These are phyloP conservation scores for Oligia latruncula DNA, from an alignment of 2,888 invertebrate species.

Conservation along the genomic window DNA sequence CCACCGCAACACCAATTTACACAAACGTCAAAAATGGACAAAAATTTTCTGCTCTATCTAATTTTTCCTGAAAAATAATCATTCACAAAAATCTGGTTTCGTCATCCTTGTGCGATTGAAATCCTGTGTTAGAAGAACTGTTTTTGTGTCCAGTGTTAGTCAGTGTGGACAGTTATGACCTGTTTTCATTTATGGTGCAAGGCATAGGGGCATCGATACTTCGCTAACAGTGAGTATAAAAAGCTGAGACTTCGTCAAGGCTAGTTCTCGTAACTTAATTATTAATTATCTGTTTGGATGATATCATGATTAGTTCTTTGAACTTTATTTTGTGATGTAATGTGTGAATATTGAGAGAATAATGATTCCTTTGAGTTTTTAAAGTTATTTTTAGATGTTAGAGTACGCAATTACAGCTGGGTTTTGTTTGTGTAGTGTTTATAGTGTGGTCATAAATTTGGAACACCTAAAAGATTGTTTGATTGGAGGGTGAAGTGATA, in stretches of 20 bases:
- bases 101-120: constrained; percentile 65
- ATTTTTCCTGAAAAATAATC: constrained; percentile 79
- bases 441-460: constrained; percentile 67
- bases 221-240: constrained; percentile 66
- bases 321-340: constrained; percentile 74
- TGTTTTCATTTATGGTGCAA: constrained; percentile 67
- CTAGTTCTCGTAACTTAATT: constrained; percentile 72
- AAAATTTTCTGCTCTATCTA: constrained; percentile 73
- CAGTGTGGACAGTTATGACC: constrained; percentile 67
- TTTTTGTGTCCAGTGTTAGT: constrained; percentile 68
- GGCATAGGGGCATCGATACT: constrained; percentile 66
- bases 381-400: constrained; percentile 84
- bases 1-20: constrained; percentile 52
- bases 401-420: constrained; percentile 75
- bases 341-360: constrained; percentile 62
- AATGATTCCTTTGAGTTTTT: constrained; percentile 74
- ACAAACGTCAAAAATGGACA: constrained; percentile 81
- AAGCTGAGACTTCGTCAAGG: constrained; percentile 68
- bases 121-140: constrained; percentile 66
- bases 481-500: constrained; percentile 47
- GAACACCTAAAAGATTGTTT: constrained; percentile 52
- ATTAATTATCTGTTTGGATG: constrained; percentile 79
- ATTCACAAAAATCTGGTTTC: constrained; percentile 67
- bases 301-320: constrained; percentile 83
- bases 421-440: constrained; percentile 78